A percentile compares a stretch with the other conserved stretches of the same genome.
Evolutionary conservation across 2,797 vertebrate species (phyloP).

Genomic region (Allobates femoralis): DNA sequence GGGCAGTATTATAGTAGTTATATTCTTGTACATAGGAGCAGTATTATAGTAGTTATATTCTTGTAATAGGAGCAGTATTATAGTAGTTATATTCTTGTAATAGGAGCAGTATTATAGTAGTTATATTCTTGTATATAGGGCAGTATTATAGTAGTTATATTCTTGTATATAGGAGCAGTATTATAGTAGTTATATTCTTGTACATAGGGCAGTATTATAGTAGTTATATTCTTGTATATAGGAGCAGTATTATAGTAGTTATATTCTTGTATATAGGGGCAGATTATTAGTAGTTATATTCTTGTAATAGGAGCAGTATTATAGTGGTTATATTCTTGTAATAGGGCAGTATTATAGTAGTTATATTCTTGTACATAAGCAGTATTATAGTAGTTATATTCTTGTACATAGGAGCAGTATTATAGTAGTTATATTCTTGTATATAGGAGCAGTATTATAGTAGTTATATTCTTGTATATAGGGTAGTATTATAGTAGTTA

Average conservation of each 20-base stretch:
- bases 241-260: background rate
- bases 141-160: slow-evolving; percentile 10
- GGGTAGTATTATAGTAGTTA: slow-evolving; percentile 14
- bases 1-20: slow-evolving; percentile 3
- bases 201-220: background rate
- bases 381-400: slow-evolving; percentile 13
- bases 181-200: slow-evolving; percentile 14
- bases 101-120: slow-evolving; percentile 7
- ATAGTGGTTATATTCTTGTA: slow-evolving; percentile 14
- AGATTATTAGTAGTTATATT: too few species aligned
- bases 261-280: too few species aligned
- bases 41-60: slow-evolving; percentile 1
- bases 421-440: slow-evolving; percentile 21
- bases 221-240: slow-evolving; percentile 3
- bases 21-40: background rate
- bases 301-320: background rate
- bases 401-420: background rate
- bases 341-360: slow-evolving; percentile 1
- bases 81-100: slow-evolving; percentile 22
- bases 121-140: too few species aligned
- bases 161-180: too few species aligned
- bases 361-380: background rate
- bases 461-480: slow-evolving; percentile 14
- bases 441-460: slow-evolving; percentile 8
- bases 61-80: slow-evolving; percentile 6